Evolutionary conservation across 1,140 invertebrate genomes (phyloP).

Genomic region (Vanessa atalanta): DNA sequence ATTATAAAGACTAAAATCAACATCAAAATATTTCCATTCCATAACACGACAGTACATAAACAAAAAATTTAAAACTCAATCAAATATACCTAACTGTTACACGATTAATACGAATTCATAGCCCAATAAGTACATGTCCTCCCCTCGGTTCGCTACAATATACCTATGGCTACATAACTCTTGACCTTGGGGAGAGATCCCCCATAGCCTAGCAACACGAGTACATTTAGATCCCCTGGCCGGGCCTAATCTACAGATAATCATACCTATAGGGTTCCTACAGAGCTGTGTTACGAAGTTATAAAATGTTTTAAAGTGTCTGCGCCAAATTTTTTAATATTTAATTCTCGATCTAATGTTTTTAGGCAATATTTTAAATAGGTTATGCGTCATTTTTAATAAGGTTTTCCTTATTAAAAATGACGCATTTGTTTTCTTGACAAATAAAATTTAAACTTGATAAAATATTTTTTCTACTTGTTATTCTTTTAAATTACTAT

Average conservation of each 20-base stretch:
- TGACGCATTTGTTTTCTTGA: too few relatives aligned
- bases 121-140: slow-evolving; percentile 36
- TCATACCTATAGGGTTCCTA: slow-evolving; percentile 70
- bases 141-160: slow-evolving; percentile 46
- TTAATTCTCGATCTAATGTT: not conserved
- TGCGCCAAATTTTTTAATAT: not conserved
- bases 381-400: too few relatives aligned
- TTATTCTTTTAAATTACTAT: too few relatives aligned
- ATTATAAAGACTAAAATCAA: too few relatives aligned
- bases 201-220: slow-evolving; percentile 75
- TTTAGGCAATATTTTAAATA: not conserved
- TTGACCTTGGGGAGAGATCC: slow-evolving; percentile 73
- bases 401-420: too few relatives aligned
- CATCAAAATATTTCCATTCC: too few relatives aligned
- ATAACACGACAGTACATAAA: too few relatives aligned
- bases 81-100: slow-evolving; percentile 29
- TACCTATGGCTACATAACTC: slow-evolving; percentile 61
- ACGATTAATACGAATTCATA: slow-evolving; percentile 37
- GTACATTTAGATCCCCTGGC: slow-evolving; percentile 67
- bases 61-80: not conserved
- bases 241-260: slow-evolving; percentile 69
- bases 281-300: slow-evolving; percentile 52
- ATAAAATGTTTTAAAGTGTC: slow-evolving; percentile 43
- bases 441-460: too few relatives aligned
- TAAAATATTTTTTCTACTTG: too few relatives aligned